A percentile compares a stretch with the other conserved stretches of the same genome.
Conservation (phyloP, 2,797 vertebrate genomes). For the Orestias chungarensis region DNA sequence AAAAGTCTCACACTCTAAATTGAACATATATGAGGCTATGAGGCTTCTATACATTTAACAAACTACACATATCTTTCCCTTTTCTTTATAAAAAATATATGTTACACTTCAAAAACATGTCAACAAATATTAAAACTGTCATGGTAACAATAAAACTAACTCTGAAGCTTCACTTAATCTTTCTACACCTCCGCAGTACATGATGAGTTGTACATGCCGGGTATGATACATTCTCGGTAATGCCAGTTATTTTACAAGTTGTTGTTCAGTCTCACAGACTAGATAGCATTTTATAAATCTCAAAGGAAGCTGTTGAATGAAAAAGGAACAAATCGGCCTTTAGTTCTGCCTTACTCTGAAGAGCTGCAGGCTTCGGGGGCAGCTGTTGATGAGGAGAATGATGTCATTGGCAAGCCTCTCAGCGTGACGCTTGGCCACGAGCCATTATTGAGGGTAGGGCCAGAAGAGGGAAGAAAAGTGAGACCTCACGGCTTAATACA, state of each 20-base stretch:
- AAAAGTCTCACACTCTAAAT: background rate
- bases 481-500: slow-evolving; percentile 46
- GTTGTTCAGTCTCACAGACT: slow-evolving; percentile 32
- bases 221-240: slow-evolving; percentile 55
- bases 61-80: background rate
- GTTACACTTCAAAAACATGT: too few relatives aligned
- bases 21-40: too few relatives aligned
- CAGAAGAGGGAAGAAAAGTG: slow-evolving; percentile 37
- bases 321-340: slow-evolving; percentile 41
- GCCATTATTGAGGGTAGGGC: slow-evolving; percentile 60
- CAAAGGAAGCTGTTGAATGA: slow-evolving; percentile 45
- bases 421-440: slow-evolving; percentile 66
- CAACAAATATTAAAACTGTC: too few relatives aligned
- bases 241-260: slow-evolving; percentile 53
- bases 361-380: slow-evolving; percentile 50
- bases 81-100: background rate
- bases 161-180: too few relatives aligned
- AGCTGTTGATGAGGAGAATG: slow-evolving; percentile 59
- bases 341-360: slow-evolving; percentile 48
- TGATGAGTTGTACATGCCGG: slow-evolving; percentile 43
- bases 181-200: slow-evolving; percentile 11
- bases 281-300: slow-evolving; percentile 59
- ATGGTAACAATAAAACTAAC: too few relatives aligned
- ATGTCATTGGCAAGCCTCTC: slow-evolving; percentile 75
- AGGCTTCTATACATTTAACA: too few relatives aligned